phyloP scores from a whole-genome alignment of 37 sponge, comb jelly and placozoan genomes.

The Lycopodina hypogea region DNA sequence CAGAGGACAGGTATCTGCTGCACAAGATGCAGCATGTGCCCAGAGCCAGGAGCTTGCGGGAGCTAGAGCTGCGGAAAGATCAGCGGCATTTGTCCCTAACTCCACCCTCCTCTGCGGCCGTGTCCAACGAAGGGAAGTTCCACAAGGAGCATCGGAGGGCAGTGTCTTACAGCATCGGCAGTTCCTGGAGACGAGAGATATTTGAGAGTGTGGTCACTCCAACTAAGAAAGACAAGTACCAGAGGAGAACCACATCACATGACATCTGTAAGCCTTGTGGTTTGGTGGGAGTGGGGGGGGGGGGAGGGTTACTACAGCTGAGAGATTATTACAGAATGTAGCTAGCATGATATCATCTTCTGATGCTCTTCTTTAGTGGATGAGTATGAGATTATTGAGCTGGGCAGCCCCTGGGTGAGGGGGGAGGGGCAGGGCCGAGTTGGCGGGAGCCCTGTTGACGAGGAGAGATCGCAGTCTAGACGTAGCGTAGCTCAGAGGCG shows the following conservation, averaged over 20 bases:
- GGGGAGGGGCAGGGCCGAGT: neutral
- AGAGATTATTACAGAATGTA: too few species aligned
- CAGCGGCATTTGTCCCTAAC: neutral
- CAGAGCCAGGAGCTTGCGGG: neutral
- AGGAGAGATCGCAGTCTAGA: neutral
- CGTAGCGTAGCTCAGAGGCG: constrained; percentile 22
- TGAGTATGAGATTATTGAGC: constrained; percentile 32
- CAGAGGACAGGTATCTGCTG: neutral
- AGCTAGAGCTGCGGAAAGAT: neutral
- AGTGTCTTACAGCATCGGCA: neutral
- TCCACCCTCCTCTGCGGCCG: constrained; percentile 9
- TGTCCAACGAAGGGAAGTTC: neutral
- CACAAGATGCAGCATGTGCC: neutral
- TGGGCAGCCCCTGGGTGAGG: neutral
- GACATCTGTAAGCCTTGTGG: constrained; percentile 5
- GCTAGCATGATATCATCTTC: too few species aligned
- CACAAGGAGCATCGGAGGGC: constrained; percentile 24
- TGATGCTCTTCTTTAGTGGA: constrained; percentile 10
- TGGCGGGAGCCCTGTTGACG: neutral
- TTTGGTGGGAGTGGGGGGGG: too few species aligned
- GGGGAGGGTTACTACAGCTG: neutral
- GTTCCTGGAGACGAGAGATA: constrained; percentile 39
- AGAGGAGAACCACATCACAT: constrained; percentile 22
- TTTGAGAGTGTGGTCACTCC: constrained; percentile 57
- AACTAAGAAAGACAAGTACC: neutral